Evolutionary conservation across 2,797 vertebrate genomes (phyloP), one percentile per base, ranked within the genome.

Genomic region (Paguma larvata): DNA sequence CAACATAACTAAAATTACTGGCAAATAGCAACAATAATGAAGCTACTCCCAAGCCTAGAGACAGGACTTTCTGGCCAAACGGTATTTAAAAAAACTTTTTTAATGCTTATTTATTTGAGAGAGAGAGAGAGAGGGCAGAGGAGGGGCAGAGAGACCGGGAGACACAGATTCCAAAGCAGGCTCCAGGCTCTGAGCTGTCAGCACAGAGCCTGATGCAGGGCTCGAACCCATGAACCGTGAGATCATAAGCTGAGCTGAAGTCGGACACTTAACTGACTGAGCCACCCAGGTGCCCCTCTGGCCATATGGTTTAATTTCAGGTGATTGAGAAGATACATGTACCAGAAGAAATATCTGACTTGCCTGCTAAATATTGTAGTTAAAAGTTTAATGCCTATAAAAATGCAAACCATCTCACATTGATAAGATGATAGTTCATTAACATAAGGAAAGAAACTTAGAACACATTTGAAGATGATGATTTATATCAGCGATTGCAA

Each of bases 391-490:
- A 82, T 38, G 9, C 32, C 72, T 59, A 5, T 41, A 89, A 89
- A 94, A 78, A 84, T 21, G 25, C 34, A 79, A 94, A 83, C 12
- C 5, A 80, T 63, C 68, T 89, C 27, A 79, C 46, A 73, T 7
- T 86, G 63, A 25, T 44, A 62, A 93, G 19, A 65, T 77, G 51
- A 85, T 23, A 86, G 19, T 38, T 6, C 32, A 80, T 63, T 72
- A 62, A 85, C 44, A 51, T 30, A 93, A 86, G 27, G 21, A 93
- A 68, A n/a, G 25, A 53, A 63, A 91, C 1, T 56, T 87, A 34
- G 16, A 79, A 75, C 21, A 87, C 46, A 77, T 44, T 82, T 59
- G 68, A 92, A 89, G 91, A 85, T 38, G n/a, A 89, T 82, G 77
- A 41, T 65, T 75, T 88, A 38, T 53, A 80, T 63, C 41, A 92